Evolutionary conservation across 2,113 vertebrate genomes (phyloP), one percentile per base, ranked within the genome.

Genomic region (Otocyon megalotis): DNA sequence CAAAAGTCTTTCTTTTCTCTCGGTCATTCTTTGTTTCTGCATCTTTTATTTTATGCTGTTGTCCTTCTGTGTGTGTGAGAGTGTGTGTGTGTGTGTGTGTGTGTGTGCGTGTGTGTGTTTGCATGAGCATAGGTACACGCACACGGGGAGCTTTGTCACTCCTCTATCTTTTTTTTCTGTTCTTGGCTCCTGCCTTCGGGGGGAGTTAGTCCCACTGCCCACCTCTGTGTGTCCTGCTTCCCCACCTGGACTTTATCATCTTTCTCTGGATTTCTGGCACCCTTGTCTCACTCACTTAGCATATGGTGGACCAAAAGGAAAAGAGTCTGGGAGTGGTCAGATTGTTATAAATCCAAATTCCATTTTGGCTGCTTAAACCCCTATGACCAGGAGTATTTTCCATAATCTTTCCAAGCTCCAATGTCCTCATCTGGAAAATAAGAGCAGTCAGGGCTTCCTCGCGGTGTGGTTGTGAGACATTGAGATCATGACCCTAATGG

Each of bases 81-180:
- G 20, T 32, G 43, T 19, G 6, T 54, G 24, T 54, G 54, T 76
- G 76, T 54, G 26, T 24, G 3, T 22, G 9, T 32, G 22, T 13
- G 58, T 37, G 19, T 6, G 2, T 12, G 24, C 30, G 30, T 26
- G 32, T 8, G 2, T 8, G 37, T 2, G 1, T 8, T 8, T 32
- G 24, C 4, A 6, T 10, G 0, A 8, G 6, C n/a, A 30, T 16
- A 56, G 11, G 17, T 14, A 3, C 4, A 3, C 1, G 0, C 5
- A 14, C 4, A 7, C 1, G 0, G 32, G 16, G 35, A 89, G 65
- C 7, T 67, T n/a, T 54, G 50, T 37, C 65, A 22, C 30, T 60
- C 54, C 12, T 24, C 12, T 17, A 16, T 77, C 84, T 60, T 48
- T n/a, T n/a, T 62, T 72, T 32, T 37, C 30, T 15, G 0, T 30